Percentiles rank a stretch among this genome's conserved stretches.
Conservation (phyloP, 2,113 vertebrate genomes). For the Desmodus rotundus region DNA sequence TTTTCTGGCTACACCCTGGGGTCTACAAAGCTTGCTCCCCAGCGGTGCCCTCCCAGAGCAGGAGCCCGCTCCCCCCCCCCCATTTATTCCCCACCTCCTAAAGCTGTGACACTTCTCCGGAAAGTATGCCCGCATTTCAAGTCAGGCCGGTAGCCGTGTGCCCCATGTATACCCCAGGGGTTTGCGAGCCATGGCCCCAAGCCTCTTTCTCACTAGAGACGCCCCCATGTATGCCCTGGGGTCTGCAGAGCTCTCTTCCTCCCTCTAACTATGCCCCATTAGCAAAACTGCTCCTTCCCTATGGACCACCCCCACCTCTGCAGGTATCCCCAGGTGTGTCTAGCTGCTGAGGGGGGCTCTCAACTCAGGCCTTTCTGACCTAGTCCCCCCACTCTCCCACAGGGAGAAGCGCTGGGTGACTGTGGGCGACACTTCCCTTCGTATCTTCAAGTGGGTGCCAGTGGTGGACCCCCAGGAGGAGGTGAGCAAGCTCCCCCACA, state of each 20-base stretch:
- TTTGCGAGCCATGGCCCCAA: background rate
- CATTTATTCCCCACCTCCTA: slow-evolving; percentile 45
- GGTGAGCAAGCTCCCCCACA: slow-evolving; percentile 62
- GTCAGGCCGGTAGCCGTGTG: background rate
- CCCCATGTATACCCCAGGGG: background rate
- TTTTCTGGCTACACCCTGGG: background rate
- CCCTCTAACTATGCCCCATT: background rate
- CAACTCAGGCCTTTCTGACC: background rate
- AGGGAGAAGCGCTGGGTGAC: slow-evolving; percentile 83
- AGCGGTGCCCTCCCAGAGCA: background rate
- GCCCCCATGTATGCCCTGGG: background rate
- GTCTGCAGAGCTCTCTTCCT: background rate
- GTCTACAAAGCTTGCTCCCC: slow-evolving; percentile 53
- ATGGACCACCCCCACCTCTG: background rate
- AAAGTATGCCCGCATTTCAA: background rate
- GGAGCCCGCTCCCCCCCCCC: too few species aligned
- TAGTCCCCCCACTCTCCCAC: background rate
- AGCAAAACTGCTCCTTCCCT: background rate
- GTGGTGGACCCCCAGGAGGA: slow-evolving; percentile 79
- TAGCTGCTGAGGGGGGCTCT: background rate
- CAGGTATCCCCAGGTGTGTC: background rate
- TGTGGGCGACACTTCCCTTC: slow-evolving; percentile 79
- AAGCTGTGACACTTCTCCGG: slow-evolving; percentile 42
- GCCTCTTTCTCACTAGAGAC: background rate
- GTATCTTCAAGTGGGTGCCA: slow-evolving; percentile 82